Evolutionary conservation across 2,113 vertebrate species (phyloP), one percentile per base, ranked within the genome.

Genomic region (Equus przewalskii): DNA sequence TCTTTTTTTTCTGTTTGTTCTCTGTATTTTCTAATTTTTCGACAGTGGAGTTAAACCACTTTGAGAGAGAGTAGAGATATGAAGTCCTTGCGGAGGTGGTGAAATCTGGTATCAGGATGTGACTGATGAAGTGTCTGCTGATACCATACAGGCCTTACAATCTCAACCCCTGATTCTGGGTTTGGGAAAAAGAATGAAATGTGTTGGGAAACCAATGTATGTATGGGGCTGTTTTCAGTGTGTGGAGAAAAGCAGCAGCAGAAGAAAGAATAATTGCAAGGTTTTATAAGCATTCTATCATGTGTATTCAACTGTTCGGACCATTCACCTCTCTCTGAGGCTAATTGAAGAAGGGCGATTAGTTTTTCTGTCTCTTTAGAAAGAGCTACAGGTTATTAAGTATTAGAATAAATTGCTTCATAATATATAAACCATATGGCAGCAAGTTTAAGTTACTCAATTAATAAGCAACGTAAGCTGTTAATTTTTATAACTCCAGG

Each of bases 41-140:
- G 41, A 69, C 15, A 90, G 49, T 49, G 30, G 4, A 81, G 46
- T 84, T 94, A 80, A 80, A 62, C 70, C 79, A 76, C 44, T 65
- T 51, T 94, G 83, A 60, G 49, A 76, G 30, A 90, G 19, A 75
- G 12, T 10, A 91, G 62, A 96, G 72, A 78, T 41, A 64, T 0
- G 36, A 85, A 73, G 28, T 72, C 11, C 13, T 87, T 92, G 19
- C 67, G 49, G 75, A 92, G 72, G 69, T 86, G 89, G n/a, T 70
- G 41, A 96, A 92, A 86, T 67, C 56, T 46, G 78, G 9, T 69
- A 64, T 72, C 83, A 92, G 79, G 44, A 60, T n/a, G 36, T 92
- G 75, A 92, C 79, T 96, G 94, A 90, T 76, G 94, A 97, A 75
- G 95, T 81, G 92, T 69, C 91, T 89, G 88, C 62, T 94, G 96